Evolutionary conservation across 2,888 invertebrate species (phyloP), one percentile per base, ranked within the genome.

Genomic region (Cephus rjabovi): DNA sequence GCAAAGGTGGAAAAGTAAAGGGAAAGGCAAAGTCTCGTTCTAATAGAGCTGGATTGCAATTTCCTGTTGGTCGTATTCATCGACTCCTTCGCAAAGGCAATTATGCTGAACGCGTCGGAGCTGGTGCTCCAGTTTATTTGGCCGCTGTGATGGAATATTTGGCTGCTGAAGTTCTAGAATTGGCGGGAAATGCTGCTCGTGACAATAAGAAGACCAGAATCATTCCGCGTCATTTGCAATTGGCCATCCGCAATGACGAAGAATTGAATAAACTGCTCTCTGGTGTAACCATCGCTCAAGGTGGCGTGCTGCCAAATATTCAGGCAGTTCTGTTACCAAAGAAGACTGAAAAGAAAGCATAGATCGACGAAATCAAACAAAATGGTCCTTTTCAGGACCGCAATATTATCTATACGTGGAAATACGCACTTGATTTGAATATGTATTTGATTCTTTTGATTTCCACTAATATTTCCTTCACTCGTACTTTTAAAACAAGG

Each of bases 241-340:
- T 97, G 84, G 96, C 96, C 73, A 95, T 97, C 83, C 93, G 95
- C n/a, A 96, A 96, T 89, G 97, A 97, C 89, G 96, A 96, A 84
- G 97, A 97, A 87, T 92, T 97, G 87, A 96, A 95, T 90, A 95
- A 94, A 89, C 92, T 97, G 75, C 91, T 97, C 2, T 93, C 94
- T 0, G 95, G 95, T 74, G 96, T 96, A 0, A 96, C 96, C 37
- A 96, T 97, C 87, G 95, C 96, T 31, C 95, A 97, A 90, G 97
- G 97, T 80, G 97, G 97, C 85, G 97, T 97, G 0, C 90, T 97
- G 87, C 96, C 97, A 0, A 95, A 95, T 87, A 96, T 96, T 82
- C 95, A 96, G 86, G 94, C 95, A 3, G 94, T 95, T 68, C 92
- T 96, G 0, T 89, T 96, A 77, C 96, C 96, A 74, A 96, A 96